Percentiles rank a stretch among this genome's conserved stretches.
Conservation (phyloP, 64 coral and sea anemone genomes). For the Trachythela sp. region DNA sequence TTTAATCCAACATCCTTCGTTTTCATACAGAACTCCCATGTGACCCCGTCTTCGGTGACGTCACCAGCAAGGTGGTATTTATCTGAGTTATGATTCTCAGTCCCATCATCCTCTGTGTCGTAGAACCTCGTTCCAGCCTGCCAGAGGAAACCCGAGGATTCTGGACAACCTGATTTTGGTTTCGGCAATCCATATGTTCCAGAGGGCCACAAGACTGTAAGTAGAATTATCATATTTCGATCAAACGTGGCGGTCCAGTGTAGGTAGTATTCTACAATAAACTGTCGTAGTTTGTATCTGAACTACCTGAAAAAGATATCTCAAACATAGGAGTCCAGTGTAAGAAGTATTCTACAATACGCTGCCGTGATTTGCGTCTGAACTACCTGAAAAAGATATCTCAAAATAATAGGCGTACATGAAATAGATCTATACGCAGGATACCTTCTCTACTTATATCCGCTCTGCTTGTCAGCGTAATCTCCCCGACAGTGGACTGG, state of each 20-base stretch:
- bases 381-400: no score
- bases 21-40: conserved; percentile 91
- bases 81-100: conserved; percentile 88
- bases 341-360: no score
- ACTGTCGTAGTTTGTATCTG: no score
- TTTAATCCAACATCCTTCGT: conserved; percentile 54
- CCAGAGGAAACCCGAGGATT: conserved; percentile 65
- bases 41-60: conserved; percentile 95
- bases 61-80: conserved; percentile 87
- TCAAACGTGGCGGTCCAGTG: no score
- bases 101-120: conserved; percentile 92
- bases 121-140: conserved; percentile 84
- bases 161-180: conserved; percentile 68
- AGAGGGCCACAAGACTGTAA: conserved; percentile 54
- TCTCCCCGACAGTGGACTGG: background rate
- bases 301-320: no score
- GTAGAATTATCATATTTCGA: background rate
- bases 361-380: no score
- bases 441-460: background rate
- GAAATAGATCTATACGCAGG: no score
- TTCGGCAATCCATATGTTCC: conserved; percentile 91
- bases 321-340: no score
- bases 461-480: background rate
- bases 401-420: no score
- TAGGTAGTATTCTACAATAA: no score